phyloP scores from a whole-genome alignment of 2,888 invertebrate species.

The Deroplatys truncata region DNA sequence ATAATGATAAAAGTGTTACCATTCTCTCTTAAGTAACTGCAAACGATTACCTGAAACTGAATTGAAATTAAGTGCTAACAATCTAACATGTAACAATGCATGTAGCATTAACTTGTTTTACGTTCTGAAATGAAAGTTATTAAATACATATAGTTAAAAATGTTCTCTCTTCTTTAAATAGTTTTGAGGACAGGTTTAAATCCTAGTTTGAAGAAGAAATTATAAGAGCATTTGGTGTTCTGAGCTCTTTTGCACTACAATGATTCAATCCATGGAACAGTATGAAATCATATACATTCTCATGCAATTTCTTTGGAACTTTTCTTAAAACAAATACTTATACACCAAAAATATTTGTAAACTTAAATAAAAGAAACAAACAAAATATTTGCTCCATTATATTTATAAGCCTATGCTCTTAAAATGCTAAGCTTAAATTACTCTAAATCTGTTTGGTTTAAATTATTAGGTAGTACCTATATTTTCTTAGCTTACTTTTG shows the following conservation, averaged over 20 bases:
- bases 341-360: not conserved
- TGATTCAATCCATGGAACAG: not conserved
- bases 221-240: not conserved
- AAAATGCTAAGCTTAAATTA: too few relatives aligned
- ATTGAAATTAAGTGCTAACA: too few relatives aligned
- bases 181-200: not conserved
- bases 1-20: too few relatives aligned
- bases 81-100: too few relatives aligned
- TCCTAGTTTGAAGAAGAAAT: not conserved
- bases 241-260: not conserved
- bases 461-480: too few relatives aligned
- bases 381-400: too few relatives aligned
- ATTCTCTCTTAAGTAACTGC: too few relatives aligned
- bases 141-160: not conserved
- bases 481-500: too few relatives aligned
- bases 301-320: not conserved
- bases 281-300: not conserved
- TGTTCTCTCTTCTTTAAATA: not conserved
- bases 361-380: too few relatives aligned
- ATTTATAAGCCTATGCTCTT: too few relatives aligned
- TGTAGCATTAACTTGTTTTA: not conserved
- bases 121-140: not conserved
- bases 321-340: not conserved
- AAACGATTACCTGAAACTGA: too few relatives aligned
- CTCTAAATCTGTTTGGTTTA: too few relatives aligned